phyloP scores from a whole-genome alignment of 2,888 invertebrate species.

The Eudasyphora cyanicolor region DNA sequence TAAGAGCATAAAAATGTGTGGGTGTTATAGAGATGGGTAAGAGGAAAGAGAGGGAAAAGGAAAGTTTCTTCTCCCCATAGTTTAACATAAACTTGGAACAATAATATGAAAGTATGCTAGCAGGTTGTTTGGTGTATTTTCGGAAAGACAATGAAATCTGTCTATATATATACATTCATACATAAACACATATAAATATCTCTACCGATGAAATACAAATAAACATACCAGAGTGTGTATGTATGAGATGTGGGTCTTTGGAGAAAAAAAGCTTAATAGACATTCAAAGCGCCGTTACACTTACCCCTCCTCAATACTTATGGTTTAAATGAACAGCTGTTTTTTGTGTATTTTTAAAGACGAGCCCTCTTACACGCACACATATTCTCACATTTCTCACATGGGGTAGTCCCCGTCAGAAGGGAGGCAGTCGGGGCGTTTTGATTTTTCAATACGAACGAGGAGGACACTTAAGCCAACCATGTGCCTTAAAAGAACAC shows the following conservation, averaged over 20 bases:
- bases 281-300: too few species aligned
- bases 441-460: not conserved
- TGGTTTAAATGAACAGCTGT: slow-evolving; percentile 18
- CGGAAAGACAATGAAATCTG: slow-evolving; percentile 1
- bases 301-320: not conserved
- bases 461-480: not conserved
- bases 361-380: slow-evolving; percentile 23
- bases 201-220: not conserved
- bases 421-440: too few species aligned
- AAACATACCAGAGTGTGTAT: not conserved
- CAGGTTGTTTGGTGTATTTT: slow-evolving; percentile 22
- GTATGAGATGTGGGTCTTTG: slow-evolving; percentile 11
- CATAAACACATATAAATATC: not conserved
- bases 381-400: not conserved
- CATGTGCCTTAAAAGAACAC: not conserved
- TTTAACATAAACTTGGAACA: slow-evolving; percentile 1
- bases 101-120: slow-evolving; percentile 17
- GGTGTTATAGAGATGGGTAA: not conserved
- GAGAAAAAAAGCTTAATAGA: not conserved
- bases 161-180: slow-evolving; percentile 4
- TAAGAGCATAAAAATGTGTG: not conserved
- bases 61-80: not conserved
- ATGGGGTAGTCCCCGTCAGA: not conserved
- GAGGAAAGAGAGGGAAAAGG: not conserved
- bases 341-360: slow-evolving; percentile 18